phyloP scores from a whole-genome alignment of 2,113 vertebrate genomes.

The Rhabdornis inornatus region DNA sequence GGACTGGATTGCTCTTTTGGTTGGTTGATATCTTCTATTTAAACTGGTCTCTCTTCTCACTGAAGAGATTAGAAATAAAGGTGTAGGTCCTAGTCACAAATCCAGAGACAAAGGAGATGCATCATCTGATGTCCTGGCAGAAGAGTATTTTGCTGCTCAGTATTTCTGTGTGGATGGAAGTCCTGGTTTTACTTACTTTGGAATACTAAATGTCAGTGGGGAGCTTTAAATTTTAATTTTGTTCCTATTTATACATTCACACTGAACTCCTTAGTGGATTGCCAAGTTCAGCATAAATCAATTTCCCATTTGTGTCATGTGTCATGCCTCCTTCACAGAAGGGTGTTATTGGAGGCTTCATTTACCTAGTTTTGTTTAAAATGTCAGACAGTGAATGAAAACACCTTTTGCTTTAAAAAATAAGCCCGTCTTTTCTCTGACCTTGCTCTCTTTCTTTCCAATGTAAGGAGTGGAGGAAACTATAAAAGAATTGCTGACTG shows the following conservation, averaged over 20 bases:
- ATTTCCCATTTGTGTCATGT: background rate
- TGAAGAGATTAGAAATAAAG: background rate
- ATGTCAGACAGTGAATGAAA: background rate
- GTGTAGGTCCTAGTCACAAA: background rate
- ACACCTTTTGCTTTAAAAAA: background rate
- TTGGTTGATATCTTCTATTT: background rate
- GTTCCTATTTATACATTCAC: background rate
- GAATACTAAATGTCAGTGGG: background rate
- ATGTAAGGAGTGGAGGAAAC: background rate
- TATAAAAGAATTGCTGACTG: background rate
- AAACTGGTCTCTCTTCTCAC: background rate
- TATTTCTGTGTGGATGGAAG: background rate
- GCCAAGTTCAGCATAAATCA: background rate
- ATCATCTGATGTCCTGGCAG: background rate
- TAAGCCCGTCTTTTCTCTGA: background rate
- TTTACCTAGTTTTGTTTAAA: background rate
- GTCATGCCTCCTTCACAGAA: background rate
- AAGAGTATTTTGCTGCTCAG: background rate
- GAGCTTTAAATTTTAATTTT: conserved; percentile 9
- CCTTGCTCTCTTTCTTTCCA: background rate
- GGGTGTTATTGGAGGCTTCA: background rate
- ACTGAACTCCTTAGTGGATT: background rate
- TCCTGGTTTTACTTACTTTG: background rate
- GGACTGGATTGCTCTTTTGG: background rate
- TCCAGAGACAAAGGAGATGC: background rate